Evolutionary conservation across 2,888 invertebrate genomes (phyloP).

Genomic region (Chrysodeixis includens): DNA sequence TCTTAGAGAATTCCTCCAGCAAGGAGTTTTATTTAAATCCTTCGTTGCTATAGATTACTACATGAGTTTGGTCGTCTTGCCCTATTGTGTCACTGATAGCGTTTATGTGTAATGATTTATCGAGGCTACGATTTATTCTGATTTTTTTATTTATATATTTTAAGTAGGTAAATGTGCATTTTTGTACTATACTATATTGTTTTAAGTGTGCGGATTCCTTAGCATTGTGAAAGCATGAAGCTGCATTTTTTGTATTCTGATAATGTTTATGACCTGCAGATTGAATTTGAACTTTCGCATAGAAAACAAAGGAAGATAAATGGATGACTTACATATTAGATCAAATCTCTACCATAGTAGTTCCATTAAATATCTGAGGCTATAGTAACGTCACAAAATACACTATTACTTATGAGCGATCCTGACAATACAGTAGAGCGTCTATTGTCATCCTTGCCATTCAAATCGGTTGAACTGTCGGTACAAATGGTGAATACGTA

Average conservation of each 20-base stretch:
- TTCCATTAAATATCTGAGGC: neutral
- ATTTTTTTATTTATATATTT: too few species aligned
- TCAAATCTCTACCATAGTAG: too few species aligned
- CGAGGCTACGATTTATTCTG: neutral
- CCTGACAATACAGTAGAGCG: conserved; percentile 35
- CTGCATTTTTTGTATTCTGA: too few species aligned
- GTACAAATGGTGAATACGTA: conserved; percentile 20
- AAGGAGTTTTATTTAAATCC: conserved; percentile 36
- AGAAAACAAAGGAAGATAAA: too few species aligned
- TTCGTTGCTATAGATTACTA: conserved; percentile 20
- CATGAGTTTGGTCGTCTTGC: conserved; percentile 2
- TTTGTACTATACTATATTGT: too few species aligned
- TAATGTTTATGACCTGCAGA: too few species aligned
- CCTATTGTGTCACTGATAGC: neutral
- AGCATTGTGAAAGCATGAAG: too few species aligned
- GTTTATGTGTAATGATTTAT: neutral
- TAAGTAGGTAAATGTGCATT: too few species aligned
- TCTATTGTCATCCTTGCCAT: conserved; percentile 39
- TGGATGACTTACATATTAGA: too few species aligned
- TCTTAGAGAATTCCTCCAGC: conserved; percentile 45
- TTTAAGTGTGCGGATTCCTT: too few species aligned
- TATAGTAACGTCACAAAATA: neutral
- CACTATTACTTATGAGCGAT: conserved; percentile 16
- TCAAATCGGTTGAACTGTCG: conserved; percentile 44
- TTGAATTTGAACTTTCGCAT: too few species aligned